These are phyloP conservation scores for Turnix velox DNA, from an alignment of 2,113 vertebrate species.

Conservation along the genomic window DNA sequence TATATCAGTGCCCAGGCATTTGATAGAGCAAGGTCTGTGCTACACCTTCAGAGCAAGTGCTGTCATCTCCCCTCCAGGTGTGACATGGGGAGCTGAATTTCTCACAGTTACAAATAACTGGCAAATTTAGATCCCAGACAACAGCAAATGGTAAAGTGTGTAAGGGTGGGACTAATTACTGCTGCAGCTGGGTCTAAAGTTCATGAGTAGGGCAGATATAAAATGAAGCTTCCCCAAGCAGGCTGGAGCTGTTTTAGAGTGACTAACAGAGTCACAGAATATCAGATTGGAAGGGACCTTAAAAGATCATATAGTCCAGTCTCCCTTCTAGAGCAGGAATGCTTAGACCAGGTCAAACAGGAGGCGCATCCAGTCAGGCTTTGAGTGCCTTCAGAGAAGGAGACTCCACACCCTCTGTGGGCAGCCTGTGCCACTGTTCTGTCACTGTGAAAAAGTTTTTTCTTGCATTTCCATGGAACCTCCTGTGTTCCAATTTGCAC, in stretches of 20 bases:
- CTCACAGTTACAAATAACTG: neutral
- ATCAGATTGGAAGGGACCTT: too few species aligned
- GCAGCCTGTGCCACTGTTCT: too few species aligned
- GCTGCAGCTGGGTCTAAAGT: neutral
- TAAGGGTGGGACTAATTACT: neutral
- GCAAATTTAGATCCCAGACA: neutral
- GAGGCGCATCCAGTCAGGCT: too few species aligned
- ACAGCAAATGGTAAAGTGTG: neutral
- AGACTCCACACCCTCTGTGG: too few species aligned
- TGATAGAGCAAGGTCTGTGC: neutral
- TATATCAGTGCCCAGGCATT: neutral
- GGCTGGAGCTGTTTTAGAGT: neutral
- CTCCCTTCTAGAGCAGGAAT: too few species aligned
- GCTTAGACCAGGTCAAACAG: too few species aligned
- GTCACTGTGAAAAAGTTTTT: too few species aligned
- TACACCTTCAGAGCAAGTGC: neutral
- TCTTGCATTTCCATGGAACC: too few species aligned
- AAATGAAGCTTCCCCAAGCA: neutral
- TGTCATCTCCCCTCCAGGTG: neutral
- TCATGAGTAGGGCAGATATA: neutral
- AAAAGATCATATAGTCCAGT: too few species aligned
- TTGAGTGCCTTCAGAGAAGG: too few species aligned
- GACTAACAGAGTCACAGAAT: too few species aligned
- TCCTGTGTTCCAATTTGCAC: too few species aligned
- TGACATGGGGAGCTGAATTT: neutral